Evolutionary conservation across 2,113 vertebrate genomes (phyloP).

Genomic region (Protomyctophum bolini): DNA sequence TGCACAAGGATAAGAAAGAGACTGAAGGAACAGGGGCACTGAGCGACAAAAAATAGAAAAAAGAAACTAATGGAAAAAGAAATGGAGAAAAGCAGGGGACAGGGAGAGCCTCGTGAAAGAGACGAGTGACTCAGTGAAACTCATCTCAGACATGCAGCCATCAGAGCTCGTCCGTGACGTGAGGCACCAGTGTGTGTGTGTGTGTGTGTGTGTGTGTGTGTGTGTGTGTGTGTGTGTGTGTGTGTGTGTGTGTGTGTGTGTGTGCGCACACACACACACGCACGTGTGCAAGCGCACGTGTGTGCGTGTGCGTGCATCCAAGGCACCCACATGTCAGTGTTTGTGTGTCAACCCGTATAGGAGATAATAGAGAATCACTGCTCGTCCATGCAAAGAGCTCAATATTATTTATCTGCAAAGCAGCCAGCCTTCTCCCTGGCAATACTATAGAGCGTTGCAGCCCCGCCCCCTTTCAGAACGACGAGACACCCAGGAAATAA

Average conservation of each 20-base stretch:
- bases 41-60: background rate
- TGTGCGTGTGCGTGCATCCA: background rate
- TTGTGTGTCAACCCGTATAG: background rate
- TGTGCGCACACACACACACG: too few species aligned
- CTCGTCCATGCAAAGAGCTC: background rate
- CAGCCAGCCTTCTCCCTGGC: background rate
- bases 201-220: background rate
- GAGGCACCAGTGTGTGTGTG: background rate
- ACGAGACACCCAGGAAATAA: too few species aligned
- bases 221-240: background rate
- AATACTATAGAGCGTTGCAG: too few species aligned
- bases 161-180: too few species aligned
- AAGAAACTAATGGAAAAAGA: background rate
- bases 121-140: too few species aligned
- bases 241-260: background rate
- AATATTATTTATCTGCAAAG: conserved; percentile 2
- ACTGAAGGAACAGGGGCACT: too few species aligned
- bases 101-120: background rate
- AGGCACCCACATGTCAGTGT: too few species aligned
- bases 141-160: too few species aligned
- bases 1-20: too few species aligned
- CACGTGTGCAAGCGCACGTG: too few species aligned
- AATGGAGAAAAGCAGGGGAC: background rate
- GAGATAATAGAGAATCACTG: background rate
- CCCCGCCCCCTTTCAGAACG: too few species aligned